Percentiles rank a stretch among this genome's conserved stretches.
These are phyloP conservation scores for Aphelinus certus DNA, from an alignment of 1,140 invertebrate species.

Conservation along the genomic window DNA sequence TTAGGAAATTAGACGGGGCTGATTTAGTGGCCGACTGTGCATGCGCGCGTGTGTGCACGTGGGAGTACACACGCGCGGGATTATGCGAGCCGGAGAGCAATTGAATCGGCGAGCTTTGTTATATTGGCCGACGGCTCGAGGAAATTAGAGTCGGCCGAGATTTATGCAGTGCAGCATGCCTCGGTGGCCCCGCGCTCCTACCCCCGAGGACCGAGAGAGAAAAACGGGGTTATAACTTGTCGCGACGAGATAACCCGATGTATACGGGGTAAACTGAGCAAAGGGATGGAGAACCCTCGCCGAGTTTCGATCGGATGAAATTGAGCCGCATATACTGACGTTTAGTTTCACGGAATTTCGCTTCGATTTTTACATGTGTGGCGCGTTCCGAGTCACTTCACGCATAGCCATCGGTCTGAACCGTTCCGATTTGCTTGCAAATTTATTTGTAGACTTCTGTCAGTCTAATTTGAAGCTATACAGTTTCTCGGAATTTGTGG, in stretches of 20 bases:
- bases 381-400: no score
- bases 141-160: conserved; percentile 31
- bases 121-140: conserved; percentile 28
- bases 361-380: no score
- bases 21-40: conserved; percentile 17
- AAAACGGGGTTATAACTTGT: conserved; percentile 9
- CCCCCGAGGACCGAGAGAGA: background rate
- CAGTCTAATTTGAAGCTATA: no score
- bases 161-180: conserved; percentile 17
- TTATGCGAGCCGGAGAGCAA: conserved; percentile 10
- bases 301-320: no score
- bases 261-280: background rate
- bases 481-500: no score
- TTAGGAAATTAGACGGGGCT: conserved; percentile 28
- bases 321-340: no score
- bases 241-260: background rate
- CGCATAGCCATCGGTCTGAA: no score
- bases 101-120: conserved; percentile 36
- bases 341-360: no score
- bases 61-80: background rate
- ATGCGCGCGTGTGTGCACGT: background rate
- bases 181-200: background rate
- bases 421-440: no score
- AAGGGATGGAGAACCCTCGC: no score
- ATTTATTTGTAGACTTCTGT: no score